Evolutionary conservation across 2,888 invertebrate genomes (phyloP), one percentile per base, ranked within the genome.

Genomic region (Nomada hirtipes): DNA sequence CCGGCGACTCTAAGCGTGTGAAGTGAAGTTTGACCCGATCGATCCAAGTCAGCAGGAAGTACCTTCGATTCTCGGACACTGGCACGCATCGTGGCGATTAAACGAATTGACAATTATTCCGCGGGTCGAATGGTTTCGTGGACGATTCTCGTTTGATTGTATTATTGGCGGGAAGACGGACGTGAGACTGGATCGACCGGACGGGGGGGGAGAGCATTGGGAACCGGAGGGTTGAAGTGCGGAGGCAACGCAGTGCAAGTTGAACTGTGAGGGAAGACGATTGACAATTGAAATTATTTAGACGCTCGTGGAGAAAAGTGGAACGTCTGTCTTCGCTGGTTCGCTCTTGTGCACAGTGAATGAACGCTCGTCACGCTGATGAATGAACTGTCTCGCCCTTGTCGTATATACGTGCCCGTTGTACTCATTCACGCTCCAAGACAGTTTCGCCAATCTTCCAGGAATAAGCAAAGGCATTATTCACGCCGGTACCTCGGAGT

Each of bases 1-100:
- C 26, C 52, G 76, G 57, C 64, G 57, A 63, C 79, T 50, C 61
- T 47, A 47, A 67, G 20, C 69, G 77, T 52, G 63, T 44, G 47
- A 53, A 50, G 61, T 36, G 53, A 55, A 68, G 26, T 47, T 61
- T 29, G n/a, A 42, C 50, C 20, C 26, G 53, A 47, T 47, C 47
- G 47, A 47, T 47, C 47, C 47, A 3, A 47, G 47, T 47, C 47
- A 15, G 15, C 0, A 11, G 47, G 47, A 15, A 13, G 15, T 10
- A 13, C 13, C 47, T 0, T 47, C 47, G 15, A 47, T 15, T 3
- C 15, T 47, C 15, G 13, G 15, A 15, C 47, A 10, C 36, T 36
- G 36, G 36, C 36, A 15, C 2, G 15, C 2, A 47, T 15, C 18
- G 26, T n/a, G 18, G 18, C 44, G 69, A 53, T 75, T 42, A 20